These are phyloP conservation scores for Hylaeus anthracinus DNA, from an alignment of 1,140 invertebrate species.

Conservation along the genomic window DNA sequence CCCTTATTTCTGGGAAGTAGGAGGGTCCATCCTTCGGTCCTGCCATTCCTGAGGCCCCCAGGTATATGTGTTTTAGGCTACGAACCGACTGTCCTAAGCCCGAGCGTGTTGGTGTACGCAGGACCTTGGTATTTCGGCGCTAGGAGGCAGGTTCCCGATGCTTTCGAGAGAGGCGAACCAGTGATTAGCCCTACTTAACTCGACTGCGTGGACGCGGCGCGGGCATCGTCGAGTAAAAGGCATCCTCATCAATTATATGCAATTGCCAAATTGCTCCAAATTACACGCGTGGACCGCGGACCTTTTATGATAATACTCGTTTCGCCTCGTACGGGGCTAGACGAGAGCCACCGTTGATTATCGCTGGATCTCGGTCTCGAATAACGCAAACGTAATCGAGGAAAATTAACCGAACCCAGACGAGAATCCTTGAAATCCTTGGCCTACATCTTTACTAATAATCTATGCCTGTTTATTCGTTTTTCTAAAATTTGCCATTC, in stretches of 20 bases:
- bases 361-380: neutral
- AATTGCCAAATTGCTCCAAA: constrained; percentile 80
- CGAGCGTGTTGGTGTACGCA: constrained; percentile 34
- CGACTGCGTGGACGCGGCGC: constrained; percentile 61
- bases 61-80: constrained; percentile 55
- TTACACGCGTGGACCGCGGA: constrained; percentile 68
- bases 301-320: constrained; percentile 57
- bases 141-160: constrained; percentile 68
- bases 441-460: no score
- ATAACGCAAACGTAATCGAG: constrained; percentile 4
- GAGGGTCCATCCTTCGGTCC: constrained; percentile 57
- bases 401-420: neutral
- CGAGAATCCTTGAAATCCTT: neutral
- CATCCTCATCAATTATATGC: constrained; percentile 78
- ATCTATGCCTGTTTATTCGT: no score
- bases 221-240: constrained; percentile 74
- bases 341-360: constrained; percentile 34
- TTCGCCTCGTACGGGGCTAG: constrained; percentile 9
- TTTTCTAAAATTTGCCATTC: no score
- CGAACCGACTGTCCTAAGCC: constrained; percentile 20
- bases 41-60: constrained; percentile 45
- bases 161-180: constrained; percentile 66
- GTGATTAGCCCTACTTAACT: constrained; percentile 79
- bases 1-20: constrained; percentile 73
- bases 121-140: constrained; percentile 59